Evolutionary conservation across 92 coral and sea anemone species (phyloP).

Genomic region (Epizoanthus ramosus): DNA sequence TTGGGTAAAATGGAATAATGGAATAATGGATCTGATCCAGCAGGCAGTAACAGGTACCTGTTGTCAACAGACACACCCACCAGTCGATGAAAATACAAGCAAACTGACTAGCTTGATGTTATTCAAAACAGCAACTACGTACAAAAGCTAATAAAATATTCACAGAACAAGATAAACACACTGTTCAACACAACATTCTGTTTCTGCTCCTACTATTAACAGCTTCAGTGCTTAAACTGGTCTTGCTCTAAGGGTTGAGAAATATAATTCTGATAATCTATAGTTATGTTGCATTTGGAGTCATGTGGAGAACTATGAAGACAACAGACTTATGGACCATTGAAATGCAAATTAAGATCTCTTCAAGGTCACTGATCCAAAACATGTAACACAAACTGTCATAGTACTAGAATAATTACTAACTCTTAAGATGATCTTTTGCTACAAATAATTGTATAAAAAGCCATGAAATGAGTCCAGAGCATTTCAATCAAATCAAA

Average conservation of each 20-base stretch:
- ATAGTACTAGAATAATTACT: neutral
- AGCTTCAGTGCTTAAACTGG: neutral
- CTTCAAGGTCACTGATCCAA: conserved; percentile 24
- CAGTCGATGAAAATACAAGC: neutral
- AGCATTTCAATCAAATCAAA: neutral
- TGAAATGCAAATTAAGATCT: conserved; percentile 33
- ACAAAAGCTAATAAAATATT: conserved; percentile 28
- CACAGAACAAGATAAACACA: conserved; percentile 10
- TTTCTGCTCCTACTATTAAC: neutral
- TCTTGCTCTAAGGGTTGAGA: neutral
- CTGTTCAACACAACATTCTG: neutral
- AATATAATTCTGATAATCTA: neutral
- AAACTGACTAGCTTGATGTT: neutral
- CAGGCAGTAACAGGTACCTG: conserved; percentile 35
- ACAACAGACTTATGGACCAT: neutral
- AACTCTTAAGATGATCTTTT: neutral
- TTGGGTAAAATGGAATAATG: neutral
- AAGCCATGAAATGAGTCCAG: neutral
- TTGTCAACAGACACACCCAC: neutral
- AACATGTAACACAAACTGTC: conserved; percentile 2
- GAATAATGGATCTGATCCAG: conserved; percentile 10
- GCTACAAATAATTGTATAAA: neutral
- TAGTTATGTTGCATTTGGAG: neutral
- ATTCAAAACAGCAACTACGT: neutral
- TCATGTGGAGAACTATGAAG: neutral